Percentiles rank a stretch among this genome's conserved stretches.
Conservation (phyloP, 2,113 vertebrate genomes). For the Danionella cerebrum region DNA sequence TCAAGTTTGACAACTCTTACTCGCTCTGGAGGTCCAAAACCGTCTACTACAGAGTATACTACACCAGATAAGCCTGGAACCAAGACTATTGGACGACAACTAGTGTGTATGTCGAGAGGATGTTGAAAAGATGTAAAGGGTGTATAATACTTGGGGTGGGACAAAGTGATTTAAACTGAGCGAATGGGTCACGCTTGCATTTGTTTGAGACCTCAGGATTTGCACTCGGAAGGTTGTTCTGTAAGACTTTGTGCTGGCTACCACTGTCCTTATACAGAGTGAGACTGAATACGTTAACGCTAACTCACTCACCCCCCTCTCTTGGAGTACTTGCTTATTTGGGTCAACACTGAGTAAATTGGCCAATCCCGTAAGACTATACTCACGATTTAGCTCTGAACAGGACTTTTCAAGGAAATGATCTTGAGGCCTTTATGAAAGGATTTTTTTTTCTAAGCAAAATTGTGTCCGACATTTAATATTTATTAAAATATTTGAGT, state of each 20-base stretch:
- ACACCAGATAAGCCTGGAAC: slow-evolving; percentile 90
- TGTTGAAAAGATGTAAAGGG: background rate
- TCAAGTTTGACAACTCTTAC: slow-evolving; percentile 99
- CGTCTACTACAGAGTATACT: slow-evolving; percentile 99
- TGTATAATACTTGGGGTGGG: background rate
- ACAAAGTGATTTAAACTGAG: background rate
- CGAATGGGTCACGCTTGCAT: slow-evolving; percentile 16
- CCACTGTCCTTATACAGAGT: slow-evolving; percentile 23
- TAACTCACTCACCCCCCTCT: background rate
- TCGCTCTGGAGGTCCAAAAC: slow-evolving; percentile 98
- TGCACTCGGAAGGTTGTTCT: slow-evolving; percentile 36
- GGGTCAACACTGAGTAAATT: background rate
- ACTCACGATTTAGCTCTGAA: background rate
- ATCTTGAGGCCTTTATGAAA: slow-evolving; percentile 16
- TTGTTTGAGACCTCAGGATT: slow-evolving; percentile 25
- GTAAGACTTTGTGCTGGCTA: slow-evolving; percentile 24
- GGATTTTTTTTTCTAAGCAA: slow-evolving; percentile 22
- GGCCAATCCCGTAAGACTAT: background rate
- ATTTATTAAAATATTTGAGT: slow-evolving; percentile 35
- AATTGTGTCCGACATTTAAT: slow-evolving; percentile 33
- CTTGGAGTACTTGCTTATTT: background rate
- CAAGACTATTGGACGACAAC: slow-evolving; percentile 59
- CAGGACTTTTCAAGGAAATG: slow-evolving; percentile 3
- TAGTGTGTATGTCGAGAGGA: slow-evolving; percentile 41
- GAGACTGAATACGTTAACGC: slow-evolving; percentile 11